These are phyloP conservation scores for Agrochola lychnidis DNA, from an alignment of 2,888 invertebrate genomes.

Conservation along the genomic window DNA sequence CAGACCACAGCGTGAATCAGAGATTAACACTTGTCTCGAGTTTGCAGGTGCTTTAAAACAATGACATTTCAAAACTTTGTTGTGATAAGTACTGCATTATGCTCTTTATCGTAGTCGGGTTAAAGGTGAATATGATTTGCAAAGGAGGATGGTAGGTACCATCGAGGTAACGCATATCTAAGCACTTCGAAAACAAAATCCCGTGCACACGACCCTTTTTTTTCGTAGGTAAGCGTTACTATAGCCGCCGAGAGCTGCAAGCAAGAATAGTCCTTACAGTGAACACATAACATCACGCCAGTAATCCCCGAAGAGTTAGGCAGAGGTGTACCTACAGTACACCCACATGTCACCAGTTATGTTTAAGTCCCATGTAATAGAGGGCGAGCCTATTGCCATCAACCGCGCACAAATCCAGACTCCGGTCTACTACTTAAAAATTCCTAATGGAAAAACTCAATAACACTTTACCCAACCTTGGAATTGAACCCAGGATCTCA, in stretches of 20 bases:
- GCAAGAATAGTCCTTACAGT: too few relatives aligned
- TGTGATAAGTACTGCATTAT: neutral
- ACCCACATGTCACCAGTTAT: neutral
- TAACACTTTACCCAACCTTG: too few relatives aligned
- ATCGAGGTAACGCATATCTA: too few relatives aligned
- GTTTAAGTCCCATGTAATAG: neutral
- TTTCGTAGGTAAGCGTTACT: too few relatives aligned
- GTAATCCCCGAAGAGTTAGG: neutral
- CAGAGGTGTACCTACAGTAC: neutral
- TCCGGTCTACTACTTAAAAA: neutral
- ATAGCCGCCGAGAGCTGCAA: too few relatives aligned
- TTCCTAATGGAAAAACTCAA: neutral
- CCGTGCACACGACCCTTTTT: too few relatives aligned
- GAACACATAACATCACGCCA: neutral
- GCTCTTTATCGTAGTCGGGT: neutral
- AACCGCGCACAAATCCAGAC: neutral
- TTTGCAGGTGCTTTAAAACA: constrained; percentile 13
- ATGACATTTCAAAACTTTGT: constrained; percentile 1
- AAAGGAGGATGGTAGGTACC: neutral
- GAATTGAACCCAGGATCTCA: neutral
- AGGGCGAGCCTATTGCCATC: neutral
- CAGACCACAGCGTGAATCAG: too few relatives aligned
- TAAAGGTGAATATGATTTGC: neutral
- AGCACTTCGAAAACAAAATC: too few relatives aligned
- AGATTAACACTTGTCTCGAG: neutral